Base-by-base conservation (phyloP, 2,797 vertebrate species). In the Gila robusta region DNA sequence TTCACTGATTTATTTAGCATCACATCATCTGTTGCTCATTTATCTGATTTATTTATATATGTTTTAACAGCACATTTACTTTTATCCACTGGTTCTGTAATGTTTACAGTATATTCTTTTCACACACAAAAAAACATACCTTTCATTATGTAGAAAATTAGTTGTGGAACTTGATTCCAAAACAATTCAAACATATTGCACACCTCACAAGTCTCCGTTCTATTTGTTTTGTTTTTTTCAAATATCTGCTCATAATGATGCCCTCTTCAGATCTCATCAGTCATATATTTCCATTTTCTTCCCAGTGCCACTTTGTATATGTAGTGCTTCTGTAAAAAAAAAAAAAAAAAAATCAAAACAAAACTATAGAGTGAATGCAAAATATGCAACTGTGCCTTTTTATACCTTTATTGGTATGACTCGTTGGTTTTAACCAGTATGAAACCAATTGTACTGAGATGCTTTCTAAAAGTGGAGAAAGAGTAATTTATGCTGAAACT, bases 331-430 rank as follows among this genome's bases (percentile, higher is more conserved):
- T 97, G 95, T 96, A 96, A 95, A 94, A 39, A 56, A 54, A 12
- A 79, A 87, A 54, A 54, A 69, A 7, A 8, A 81, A 79, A 47
- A 59, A 17, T 92, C 80, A 82, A 80, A 91, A 90, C 72, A 89
- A 82, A 95, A 94, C 93, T 90, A 93, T 95, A 95, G 96, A 95
- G 96, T 97, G 97, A 99, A 99, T 98, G 97, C 97, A 95, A 98
- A 96, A 97, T 97, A 98, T 98, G 98, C 98, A 99, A 98, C 96
- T 97, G 98, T 99, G 98, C 98, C 98, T 99, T 99, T 96, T 99
- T 99, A 97, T 99, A 98, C 96, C 97, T 94, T 90, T 86, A 94
- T 95, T 93, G 97, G 97, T 97, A 97, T 96, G 96, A 95, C 96
- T 96, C 93, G 94, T 94, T 92, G 95, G 95, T 95, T 96, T 94